These are phyloP conservation scores for Meteorus colon DNA, from an alignment of 2,888 invertebrate genomes.

Conservation along the genomic window DNA sequence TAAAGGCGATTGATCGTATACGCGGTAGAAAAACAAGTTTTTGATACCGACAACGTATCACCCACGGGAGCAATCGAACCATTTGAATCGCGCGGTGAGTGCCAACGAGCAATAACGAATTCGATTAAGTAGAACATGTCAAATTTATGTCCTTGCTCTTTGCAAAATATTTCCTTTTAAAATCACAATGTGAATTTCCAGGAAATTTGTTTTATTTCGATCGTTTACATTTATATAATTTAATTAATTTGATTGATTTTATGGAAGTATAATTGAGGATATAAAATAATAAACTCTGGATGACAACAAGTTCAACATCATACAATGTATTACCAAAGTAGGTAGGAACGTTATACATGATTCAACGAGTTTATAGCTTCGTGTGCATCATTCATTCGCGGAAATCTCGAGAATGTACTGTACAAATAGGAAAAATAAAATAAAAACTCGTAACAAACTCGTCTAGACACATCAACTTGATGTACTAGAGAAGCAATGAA, in stretches of 20 bases:
- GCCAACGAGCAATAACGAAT: constrained; percentile 2
- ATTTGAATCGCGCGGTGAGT: constrained; percentile 18
- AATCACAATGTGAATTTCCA: background rate
- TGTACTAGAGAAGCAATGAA: constrained; percentile 27
- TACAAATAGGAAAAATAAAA: constrained; percentile 9
- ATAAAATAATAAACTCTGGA: background rate
- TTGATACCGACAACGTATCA: constrained; percentile 23
- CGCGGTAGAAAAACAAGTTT: constrained; percentile 22
- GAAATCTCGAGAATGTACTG: constrained; percentile 9
- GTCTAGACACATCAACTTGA: constrained; percentile 32
- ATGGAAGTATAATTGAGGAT: background rate
- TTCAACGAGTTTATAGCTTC: constrained; percentile 12
- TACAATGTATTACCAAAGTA: background rate
- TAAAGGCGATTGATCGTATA: constrained; percentile 12
- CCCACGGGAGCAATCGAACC: constrained; percentile 24
- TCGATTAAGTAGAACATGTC: constrained; percentile 32
- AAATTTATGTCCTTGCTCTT: constrained; percentile 31
- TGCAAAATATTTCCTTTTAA: constrained; percentile 20
- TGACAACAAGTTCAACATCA: background rate
- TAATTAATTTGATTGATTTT: background rate
- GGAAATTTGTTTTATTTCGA: background rate
- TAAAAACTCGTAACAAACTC: constrained; percentile 31
- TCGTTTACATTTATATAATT: background rate
- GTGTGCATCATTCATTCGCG: background rate
- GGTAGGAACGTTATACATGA: background rate